phyloP scores from a whole-genome alignment of 2,113 vertebrate species.

The Peromyscus leucopus region DNA sequence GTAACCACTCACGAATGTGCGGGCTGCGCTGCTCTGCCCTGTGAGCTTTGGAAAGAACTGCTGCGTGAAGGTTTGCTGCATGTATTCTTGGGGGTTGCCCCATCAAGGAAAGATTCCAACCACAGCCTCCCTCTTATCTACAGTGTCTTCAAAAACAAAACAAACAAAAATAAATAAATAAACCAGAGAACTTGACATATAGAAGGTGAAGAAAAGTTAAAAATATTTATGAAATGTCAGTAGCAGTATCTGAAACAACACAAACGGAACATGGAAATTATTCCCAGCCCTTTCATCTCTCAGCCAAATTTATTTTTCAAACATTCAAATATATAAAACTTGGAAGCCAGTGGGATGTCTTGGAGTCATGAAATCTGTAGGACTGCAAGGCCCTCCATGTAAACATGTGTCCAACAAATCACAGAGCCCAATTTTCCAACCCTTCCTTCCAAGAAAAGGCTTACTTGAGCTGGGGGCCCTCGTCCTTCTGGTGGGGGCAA shows the following conservation, averaged over 20 bases:
- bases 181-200: constrained; percentile 73
- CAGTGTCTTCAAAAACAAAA: constrained; percentile 46
- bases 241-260: constrained; percentile 76
- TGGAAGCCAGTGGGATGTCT: constrained; percentile 77
- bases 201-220: constrained; percentile 81
- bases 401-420: constrained; percentile 85
- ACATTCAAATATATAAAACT: constrained; percentile 83
- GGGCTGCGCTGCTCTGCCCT: rapidly evolving
- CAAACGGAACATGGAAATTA: constrained; percentile 79
- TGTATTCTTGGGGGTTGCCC: not conserved
- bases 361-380: constrained; percentile 80
- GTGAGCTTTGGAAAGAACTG: not conserved
- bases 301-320: constrained; percentile 84
- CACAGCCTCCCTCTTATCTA: constrained; percentile 65
- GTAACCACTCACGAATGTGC: not conserved
- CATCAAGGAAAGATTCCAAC: not conserved
- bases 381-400: constrained; percentile 66
- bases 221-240: constrained; percentile 82
- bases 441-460: constrained; percentile 77
- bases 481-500: not conserved
- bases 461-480: not conserved
- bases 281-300: constrained; percentile 79
- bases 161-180: too few species aligned
- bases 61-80: not conserved
- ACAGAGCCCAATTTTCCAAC: constrained; percentile 79